phyloP scores from a whole-genome alignment of 1,140 invertebrate species.

The Drosophila sp. region DNA sequence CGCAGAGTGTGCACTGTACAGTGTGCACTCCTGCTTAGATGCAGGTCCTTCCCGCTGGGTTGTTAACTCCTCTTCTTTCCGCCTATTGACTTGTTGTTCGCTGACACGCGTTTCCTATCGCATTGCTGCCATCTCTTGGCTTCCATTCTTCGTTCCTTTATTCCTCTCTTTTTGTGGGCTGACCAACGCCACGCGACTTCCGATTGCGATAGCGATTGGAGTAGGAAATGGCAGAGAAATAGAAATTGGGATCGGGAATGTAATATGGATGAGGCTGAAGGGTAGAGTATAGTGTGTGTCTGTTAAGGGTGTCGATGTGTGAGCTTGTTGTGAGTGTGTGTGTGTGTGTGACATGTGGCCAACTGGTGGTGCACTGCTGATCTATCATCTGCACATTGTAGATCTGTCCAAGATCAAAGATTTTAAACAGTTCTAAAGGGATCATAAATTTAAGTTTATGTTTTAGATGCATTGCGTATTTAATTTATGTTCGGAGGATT shows the following conservation, averaged over 20 bases:
- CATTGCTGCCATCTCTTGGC: slow-evolving; percentile 48
- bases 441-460: no score
- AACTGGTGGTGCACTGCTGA: slow-evolving; percentile 50
- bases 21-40: slow-evolving; percentile 44
- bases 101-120: slow-evolving; percentile 70
- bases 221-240: background rate
- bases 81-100: slow-evolving; percentile 78
- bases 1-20: slow-evolving; percentile 16
- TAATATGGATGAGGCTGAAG: background rate
- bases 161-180: slow-evolving; percentile 64
- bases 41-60: slow-evolving; percentile 61
- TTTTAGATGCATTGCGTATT: no score
- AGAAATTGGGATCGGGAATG: slow-evolving; percentile 21
- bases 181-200: slow-evolving; percentile 69
- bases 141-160: slow-evolving; percentile 16
- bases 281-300: slow-evolving; percentile 33
- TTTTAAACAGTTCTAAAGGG: background rate
- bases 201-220: slow-evolving; percentile 22
- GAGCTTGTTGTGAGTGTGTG: no score
- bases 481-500: no score
- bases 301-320: slow-evolving; percentile 35
- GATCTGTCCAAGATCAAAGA: background rate
- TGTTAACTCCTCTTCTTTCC: slow-evolving; percentile 42
- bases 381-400: slow-evolving; percentile 29
- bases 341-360: slow-evolving; percentile 58